These are phyloP conservation scores for Drosophila mercatorum DNA, from an alignment of 2,888 invertebrate species.

Conservation along the genomic window DNA sequence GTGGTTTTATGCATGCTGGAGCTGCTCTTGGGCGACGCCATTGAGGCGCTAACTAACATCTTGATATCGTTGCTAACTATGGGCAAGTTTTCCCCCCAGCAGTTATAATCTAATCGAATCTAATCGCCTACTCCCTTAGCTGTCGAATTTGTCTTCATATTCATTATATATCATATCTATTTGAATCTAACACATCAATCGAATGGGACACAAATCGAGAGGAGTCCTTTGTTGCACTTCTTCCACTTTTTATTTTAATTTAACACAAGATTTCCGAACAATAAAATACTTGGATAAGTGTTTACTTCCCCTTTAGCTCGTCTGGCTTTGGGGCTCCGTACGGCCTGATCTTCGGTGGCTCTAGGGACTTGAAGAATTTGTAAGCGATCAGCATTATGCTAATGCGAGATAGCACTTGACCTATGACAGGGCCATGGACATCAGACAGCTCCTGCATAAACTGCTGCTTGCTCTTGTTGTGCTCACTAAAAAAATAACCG, in stretches of 20 bases:
- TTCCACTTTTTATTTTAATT: constrained; percentile 30
- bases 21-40: constrained; percentile 50
- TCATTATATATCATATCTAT: constrained; percentile 58
- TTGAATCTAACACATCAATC: constrained; percentile 16
- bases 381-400: constrained; percentile 33
- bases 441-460: constrained; percentile 5
- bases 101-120: neutral
- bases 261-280: constrained; percentile 10
- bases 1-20: constrained; percentile 52
- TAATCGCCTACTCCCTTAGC: constrained; percentile 9
- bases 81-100: constrained; percentile 25
- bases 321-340: neutral
- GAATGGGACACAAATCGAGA: neutral
- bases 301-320: constrained; percentile 13
- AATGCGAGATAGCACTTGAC: constrained; percentile 28
- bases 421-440: constrained; percentile 7
- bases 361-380: constrained; percentile 21
- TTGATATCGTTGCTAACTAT: constrained; percentile 63
- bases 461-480: constrained; percentile 2
- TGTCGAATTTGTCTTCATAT: constrained; percentile 62
- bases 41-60: constrained; percentile 67
- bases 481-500: constrained; percentile 12
- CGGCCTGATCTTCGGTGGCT: neutral
- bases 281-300: neutral
- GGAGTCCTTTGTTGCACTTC: constrained; percentile 4